Base-by-base conservation (phyloP, 2,888 invertebrate genomes). In the Nesidiocoris tenuis region DNA sequence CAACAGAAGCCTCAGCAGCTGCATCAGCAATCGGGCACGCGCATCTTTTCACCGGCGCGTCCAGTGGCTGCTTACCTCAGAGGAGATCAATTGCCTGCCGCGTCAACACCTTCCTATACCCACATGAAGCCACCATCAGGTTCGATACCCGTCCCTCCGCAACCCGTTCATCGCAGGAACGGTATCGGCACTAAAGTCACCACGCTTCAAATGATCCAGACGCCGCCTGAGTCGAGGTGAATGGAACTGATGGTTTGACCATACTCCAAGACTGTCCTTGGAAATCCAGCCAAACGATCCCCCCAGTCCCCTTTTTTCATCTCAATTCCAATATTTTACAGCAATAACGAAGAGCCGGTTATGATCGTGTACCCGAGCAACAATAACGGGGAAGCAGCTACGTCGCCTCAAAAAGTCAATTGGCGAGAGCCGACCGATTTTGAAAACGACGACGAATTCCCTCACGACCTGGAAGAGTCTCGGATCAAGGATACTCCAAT, bases 131-230 rank as follows among this genome's bases (percentile, higher is more conserved):
- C 39, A 39, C 39, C 3, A 39, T 12, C 39, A 7, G 39, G 39
- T 12, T 39, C 39, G 3, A 7, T 39, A 39, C 39, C 61, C 0
- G 18, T 68, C 19, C 75, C 67, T 0, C 67, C 64, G 16, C 72
- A 72, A 12, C 77, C 77, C 9, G 79, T 80, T 18, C 79, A 79
- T 19, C 65, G 78, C n/a, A 68, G 80, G 61, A 79, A 79, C 61
- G 80, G 80, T 17, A 77, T 77, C 5, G 86, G 87, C 23, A 86
- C 86, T 0, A 85, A 85, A 77, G 87, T 90, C 0, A 87, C 90
- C 12, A 90, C 90, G 0, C 82, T 90, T 39, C 90, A 90, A 83
- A 90, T 90, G 90, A 86, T 90, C 63, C 90, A 90, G 81, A 84
- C 85, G 67, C 83, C 82, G 3, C 78, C 77, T n/a, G n/a, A n/a